These are phyloP conservation scores for Esox masquinongy DNA, from an alignment of 2,797 vertebrate species.

Conservation along the genomic window DNA sequence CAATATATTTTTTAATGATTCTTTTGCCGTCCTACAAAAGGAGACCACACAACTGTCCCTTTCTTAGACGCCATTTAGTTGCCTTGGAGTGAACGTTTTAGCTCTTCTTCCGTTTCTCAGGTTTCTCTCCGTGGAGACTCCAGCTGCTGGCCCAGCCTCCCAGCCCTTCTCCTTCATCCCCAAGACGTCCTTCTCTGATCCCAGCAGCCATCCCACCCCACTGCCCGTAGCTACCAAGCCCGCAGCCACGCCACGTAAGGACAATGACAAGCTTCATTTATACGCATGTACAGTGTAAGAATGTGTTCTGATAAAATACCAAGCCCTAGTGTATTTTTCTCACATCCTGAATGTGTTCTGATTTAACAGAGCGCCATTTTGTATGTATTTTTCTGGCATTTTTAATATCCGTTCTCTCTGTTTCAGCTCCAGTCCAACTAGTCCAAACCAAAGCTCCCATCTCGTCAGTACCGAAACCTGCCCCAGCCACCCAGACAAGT, in stretches of 20 bases:
- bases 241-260: conserved; percentile 51
- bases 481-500: conserved; percentile 66
- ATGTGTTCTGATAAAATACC: background rate
- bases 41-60: too few relatives aligned
- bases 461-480: conserved; percentile 74
- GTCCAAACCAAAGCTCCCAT: conserved; percentile 67
- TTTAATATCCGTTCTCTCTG: conserved; percentile 14
- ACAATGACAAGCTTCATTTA: background rate
- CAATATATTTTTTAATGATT: too few relatives aligned
- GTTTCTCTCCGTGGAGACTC: conserved; percentile 74
- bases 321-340: too few relatives aligned
- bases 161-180: conserved; percentile 74
- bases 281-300: background rate
- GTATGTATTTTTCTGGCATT: background rate
- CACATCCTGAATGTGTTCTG: too few relatives aligned
- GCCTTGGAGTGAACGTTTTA: background rate
- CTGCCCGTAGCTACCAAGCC: conserved; percentile 56
- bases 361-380: too few relatives aligned
- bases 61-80: background rate
- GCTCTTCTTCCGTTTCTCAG: conserved; percentile 59
- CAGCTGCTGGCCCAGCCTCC: conserved; percentile 33
- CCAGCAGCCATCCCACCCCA: conserved; percentile 51
- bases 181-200: conserved; percentile 65
- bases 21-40: too few relatives aligned
- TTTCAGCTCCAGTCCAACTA: conserved; percentile 63